Percentiles rank a stretch among this genome's conserved stretches.
phyloP scores from a whole-genome alignment of 1,140 invertebrate genomes.

The Zaprionus tsacasi region DNA sequence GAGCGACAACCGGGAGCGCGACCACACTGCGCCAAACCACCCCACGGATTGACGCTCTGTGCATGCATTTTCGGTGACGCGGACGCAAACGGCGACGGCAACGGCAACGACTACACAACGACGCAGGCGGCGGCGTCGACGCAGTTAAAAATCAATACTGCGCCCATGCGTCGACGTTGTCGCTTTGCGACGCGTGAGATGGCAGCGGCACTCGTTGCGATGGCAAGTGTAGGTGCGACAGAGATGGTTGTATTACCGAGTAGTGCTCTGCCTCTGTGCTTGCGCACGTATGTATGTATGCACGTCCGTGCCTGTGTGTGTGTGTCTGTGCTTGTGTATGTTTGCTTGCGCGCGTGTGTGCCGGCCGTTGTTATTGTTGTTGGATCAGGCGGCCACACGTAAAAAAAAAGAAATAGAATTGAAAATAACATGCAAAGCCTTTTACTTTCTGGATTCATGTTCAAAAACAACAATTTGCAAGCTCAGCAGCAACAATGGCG shows the following conservation, averaged over 20 bases:
- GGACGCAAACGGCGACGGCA: slow-evolving; percentile 7
- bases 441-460: slow-evolving; percentile 4
- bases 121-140: slow-evolving; percentile 69
- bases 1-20: slow-evolving; percentile 21
- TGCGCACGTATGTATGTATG: neutral
- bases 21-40: slow-evolving; percentile 70
- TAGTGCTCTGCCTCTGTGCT: slow-evolving; percentile 7
- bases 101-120: slow-evolving; percentile 14
- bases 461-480: neutral
- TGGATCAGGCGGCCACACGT: neutral
- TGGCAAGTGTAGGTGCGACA: slow-evolving; percentile 15
- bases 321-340: slow-evolving; percentile 1
- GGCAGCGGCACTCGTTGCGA: slow-evolving; percentile 6
- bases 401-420: neutral
- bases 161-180: slow-evolving; percentile 79
- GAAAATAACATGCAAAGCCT: slow-evolving; percentile 5
- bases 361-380: slow-evolving; percentile 9
- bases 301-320: neutral
- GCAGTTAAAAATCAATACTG: slow-evolving; percentile 83
- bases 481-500: neutral
- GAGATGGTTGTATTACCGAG: slow-evolving; percentile 16
- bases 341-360: neutral
- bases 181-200: slow-evolving; percentile 49
- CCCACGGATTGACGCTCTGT: slow-evolving; percentile 74
- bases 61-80: slow-evolving; percentile 46